Conservation (phyloP, 2,888 invertebrate species). For the Cybosia mesomella region DNA sequence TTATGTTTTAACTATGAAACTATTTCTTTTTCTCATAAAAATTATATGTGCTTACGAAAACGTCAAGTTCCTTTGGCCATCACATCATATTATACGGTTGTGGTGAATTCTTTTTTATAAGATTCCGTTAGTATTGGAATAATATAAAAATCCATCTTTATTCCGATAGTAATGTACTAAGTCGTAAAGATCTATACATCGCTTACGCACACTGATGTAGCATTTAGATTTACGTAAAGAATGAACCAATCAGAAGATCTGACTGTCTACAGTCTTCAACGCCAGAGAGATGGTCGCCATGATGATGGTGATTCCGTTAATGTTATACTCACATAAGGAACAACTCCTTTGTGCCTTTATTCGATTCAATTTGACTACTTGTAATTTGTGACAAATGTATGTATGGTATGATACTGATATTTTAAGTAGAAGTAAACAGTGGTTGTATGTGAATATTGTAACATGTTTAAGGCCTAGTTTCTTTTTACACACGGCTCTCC, state of each 20-base stretch:
- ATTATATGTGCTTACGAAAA: slow-evolving; percentile 53
- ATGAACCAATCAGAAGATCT: slow-evolving; percentile 33
- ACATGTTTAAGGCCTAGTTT: slow-evolving; percentile 8
- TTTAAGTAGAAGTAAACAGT: slow-evolving; percentile 32
- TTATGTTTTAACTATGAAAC: slow-evolving; percentile 53
- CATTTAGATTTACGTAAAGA: slow-evolving; percentile 51
- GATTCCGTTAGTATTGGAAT: slow-evolving; percentile 39
- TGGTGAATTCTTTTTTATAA: slow-evolving; percentile 49
- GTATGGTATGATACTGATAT: slow-evolving; percentile 31
- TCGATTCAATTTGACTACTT: slow-evolving; percentile 31
- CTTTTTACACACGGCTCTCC: not conserved
- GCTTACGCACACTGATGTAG: slow-evolving; percentile 64
- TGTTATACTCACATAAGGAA: slow-evolving; percentile 31
- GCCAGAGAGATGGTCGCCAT: slow-evolving; percentile 24
- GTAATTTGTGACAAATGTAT: slow-evolving; percentile 33
- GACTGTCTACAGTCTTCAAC: slow-evolving; percentile 30
- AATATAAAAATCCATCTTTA: slow-evolving; percentile 46
- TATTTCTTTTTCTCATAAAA: slow-evolving; percentile 49
- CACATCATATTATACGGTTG: slow-evolving; percentile 50
- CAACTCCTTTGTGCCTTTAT: slow-evolving; percentile 46
- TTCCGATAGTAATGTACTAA: slow-evolving; percentile 27
- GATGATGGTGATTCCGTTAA: slow-evolving; percentile 25
- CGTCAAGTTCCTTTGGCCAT: slow-evolving; percentile 50
- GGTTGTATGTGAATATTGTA: slow-evolving; percentile 34
- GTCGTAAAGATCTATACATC: slow-evolving; percentile 47